Evolutionary conservation across 2,797 vertebrate species (phyloP).

Genomic region (Channallabes apus): DNA sequence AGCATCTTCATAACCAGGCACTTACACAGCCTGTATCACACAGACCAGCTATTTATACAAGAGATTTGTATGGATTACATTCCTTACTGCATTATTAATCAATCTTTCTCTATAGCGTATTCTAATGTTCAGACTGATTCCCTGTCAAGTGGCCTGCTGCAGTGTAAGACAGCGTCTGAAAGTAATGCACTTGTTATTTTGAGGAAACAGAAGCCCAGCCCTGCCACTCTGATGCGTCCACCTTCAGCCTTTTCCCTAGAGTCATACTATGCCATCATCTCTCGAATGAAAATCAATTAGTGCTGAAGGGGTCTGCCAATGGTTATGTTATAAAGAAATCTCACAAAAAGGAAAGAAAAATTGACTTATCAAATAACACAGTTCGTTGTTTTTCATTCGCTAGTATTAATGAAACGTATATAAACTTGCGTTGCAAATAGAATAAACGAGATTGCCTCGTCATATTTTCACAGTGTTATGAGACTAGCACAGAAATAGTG

Average conservation of each 20-base stretch:
- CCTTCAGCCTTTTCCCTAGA: slow-evolving; percentile 69
- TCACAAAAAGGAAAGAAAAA: slow-evolving; percentile 6
- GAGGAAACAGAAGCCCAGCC: slow-evolving; percentile 66
- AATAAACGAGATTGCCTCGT: not conserved
- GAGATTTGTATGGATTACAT: not conserved
- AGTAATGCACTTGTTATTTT: slow-evolving; percentile 56
- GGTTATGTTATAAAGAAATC: slow-evolving; percentile 54
- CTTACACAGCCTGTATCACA: not conserved
- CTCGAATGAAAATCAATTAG: slow-evolving; percentile 79
- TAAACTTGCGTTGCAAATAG: not conserved
- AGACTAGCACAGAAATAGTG: not conserved
- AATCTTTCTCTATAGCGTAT: not conserved
- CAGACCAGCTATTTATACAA: not conserved
- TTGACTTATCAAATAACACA: not conserved
- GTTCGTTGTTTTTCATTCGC: not conserved
- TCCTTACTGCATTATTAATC: slow-evolving; percentile 25
- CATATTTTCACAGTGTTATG: not conserved
- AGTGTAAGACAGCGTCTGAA: slow-evolving; percentile 11
- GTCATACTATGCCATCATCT: slow-evolving; percentile 73
- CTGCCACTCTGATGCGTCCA: slow-evolving; percentile 67
- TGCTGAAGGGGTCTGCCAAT: slow-evolving; percentile 67
- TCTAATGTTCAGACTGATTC: not conserved
- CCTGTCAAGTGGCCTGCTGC: slow-evolving; percentile 7
- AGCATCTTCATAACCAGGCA: slow-evolving; percentile 1
- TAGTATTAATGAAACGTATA: too few relatives aligned